A percentile compares a stretch with the other conserved stretches of the same genome.
These are phyloP conservation scores for Dasysyrphus tricinctus DNA, from an alignment of 2,888 invertebrate genomes.

Conservation along the genomic window DNA sequence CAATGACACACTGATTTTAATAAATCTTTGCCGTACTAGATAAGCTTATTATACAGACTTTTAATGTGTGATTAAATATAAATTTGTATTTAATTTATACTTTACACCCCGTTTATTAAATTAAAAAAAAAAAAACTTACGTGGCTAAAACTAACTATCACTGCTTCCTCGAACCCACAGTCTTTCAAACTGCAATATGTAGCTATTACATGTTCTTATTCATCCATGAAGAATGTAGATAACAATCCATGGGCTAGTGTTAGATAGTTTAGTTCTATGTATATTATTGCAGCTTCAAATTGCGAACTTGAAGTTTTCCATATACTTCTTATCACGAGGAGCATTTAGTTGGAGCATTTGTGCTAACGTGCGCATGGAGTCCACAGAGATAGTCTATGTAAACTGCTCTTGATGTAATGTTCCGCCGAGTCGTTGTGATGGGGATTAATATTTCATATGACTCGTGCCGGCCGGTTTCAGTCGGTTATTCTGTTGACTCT, in stretches of 20 bases:
- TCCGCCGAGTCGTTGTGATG: background rate
- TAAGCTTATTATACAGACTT: background rate
- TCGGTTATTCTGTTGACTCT: constrained; percentile 50
- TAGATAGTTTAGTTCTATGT: background rate
- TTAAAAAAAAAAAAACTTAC: too few species aligned
- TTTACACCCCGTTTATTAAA: background rate
- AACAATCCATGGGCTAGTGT: background rate
- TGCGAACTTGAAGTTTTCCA: constrained; percentile 63
- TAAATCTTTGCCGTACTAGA: background rate
- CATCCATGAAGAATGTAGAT: background rate
- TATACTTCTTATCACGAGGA: constrained; percentile 52
- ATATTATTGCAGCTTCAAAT: constrained; percentile 6
- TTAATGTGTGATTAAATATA: background rate
- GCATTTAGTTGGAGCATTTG: background rate
- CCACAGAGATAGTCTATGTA: background rate
- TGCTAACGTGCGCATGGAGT: constrained; percentile 44
- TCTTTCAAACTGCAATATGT: background rate
- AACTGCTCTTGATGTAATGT: constrained; percentile 13
- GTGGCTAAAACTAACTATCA: background rate
- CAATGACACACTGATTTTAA: background rate
- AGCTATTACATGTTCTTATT: background rate
- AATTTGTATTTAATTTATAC: background rate
- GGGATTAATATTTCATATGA: constrained; percentile 2
- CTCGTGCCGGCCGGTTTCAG: constrained; percentile 41
- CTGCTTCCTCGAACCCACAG: background rate